Conservation (phyloP, 1,140 invertebrate species). For the Zaprionus taronus region DNA sequence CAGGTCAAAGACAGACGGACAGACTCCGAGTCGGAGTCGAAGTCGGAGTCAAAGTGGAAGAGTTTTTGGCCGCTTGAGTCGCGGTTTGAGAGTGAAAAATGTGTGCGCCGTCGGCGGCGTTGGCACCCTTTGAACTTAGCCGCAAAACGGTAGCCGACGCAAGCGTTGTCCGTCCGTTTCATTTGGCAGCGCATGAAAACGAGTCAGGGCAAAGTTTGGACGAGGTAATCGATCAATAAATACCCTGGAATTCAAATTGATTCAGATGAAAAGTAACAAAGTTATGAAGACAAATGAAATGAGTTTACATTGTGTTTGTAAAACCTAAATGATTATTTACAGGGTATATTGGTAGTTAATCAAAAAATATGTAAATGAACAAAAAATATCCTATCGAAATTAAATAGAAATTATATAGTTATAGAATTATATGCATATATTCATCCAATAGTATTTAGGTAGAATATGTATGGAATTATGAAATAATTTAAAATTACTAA, state of each 20-base stretch:
- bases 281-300: not conserved
- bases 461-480: no score
- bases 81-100: constrained; percentile 74
- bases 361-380: not conserved
- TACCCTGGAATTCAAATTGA: constrained; percentile 18
- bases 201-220: not conserved
- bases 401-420: no score
- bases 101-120: constrained; percentile 71
- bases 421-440: no score
- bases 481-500: no score
- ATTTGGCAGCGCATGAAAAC: constrained; percentile 58
- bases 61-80: constrained; percentile 8
- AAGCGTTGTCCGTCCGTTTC: constrained; percentile 39
- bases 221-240: not conserved
- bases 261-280: not conserved
- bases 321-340: not conserved
- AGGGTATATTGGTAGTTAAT: not conserved
- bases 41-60: constrained; percentile 17
- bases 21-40: constrained; percentile 7
- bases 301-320: not conserved
- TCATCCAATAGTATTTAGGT: no score
- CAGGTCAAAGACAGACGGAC: constrained; percentile 53
- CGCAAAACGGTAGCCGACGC: constrained; percentile 71
- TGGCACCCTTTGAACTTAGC: constrained; percentile 69
- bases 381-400: no score